Conservation (phyloP, 2,797 vertebrate species). For the Clamator glandarius region DNA sequence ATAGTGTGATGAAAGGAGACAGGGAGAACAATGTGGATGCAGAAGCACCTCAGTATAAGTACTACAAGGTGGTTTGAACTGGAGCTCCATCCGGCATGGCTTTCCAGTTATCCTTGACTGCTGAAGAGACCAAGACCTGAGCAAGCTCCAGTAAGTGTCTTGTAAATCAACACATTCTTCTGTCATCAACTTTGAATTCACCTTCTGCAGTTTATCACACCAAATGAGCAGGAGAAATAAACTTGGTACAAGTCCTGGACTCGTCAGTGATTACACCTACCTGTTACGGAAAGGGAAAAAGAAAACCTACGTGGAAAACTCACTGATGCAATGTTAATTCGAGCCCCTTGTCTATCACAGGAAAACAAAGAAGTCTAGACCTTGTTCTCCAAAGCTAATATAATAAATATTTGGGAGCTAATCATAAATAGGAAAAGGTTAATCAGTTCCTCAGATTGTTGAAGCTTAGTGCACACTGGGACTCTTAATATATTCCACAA, state of each 20-base stretch:
- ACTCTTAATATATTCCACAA: background rate
- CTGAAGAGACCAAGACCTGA: background rate
- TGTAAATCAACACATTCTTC: background rate
- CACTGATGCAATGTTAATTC: background rate
- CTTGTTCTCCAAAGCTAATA: background rate
- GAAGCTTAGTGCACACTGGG: background rate
- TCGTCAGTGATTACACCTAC: background rate
- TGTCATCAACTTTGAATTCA: background rate
- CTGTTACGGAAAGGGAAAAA: background rate
- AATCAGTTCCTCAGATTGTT: background rate
- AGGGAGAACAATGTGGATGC: background rate
- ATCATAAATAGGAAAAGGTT: conserved; percentile 16
- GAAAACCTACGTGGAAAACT: background rate
- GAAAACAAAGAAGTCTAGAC: background rate
- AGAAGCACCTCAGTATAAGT: background rate
- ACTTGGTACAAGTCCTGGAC: background rate
- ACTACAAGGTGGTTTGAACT: too few relatives aligned
- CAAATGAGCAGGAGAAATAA: background rate
- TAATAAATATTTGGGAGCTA: background rate
- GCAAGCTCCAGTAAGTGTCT: background rate
- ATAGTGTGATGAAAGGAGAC: background rate
- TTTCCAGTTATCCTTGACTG: background rate
- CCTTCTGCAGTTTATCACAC: background rate
- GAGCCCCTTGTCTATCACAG: background rate
- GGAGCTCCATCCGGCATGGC: background rate